Conservation (phyloP, 2,797 vertebrate species). For the Acanthis flammea region DNA sequence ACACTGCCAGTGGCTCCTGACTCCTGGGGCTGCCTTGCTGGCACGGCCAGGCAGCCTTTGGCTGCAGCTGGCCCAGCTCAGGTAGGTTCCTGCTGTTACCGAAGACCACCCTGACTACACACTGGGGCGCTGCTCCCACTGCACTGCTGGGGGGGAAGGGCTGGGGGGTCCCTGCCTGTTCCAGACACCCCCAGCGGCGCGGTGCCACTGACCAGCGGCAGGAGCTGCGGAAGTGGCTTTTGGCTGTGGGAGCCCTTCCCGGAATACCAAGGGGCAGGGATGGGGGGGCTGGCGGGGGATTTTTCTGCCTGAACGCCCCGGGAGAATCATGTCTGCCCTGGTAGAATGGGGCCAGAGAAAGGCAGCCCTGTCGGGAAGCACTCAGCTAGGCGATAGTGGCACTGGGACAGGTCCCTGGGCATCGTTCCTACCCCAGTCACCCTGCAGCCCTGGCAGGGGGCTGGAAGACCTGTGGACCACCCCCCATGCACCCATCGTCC, state of each 20-base stretch:
- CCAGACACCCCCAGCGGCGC: not conserved
- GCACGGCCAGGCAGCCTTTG: not conserved
- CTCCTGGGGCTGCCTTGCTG: conserved; percentile 1
- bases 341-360: conserved; percentile 8
- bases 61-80: not conserved
- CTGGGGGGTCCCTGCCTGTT: not conserved
- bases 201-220: not conserved
- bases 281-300: conserved; percentile 25
- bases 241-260: conserved; percentile 8
- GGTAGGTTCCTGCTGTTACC: not conserved
- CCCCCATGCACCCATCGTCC: accelerated
- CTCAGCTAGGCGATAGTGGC: not conserved
- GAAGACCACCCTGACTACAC: not conserved
- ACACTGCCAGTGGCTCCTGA: conserved; percentile 10
- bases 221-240: conserved; percentile 25
- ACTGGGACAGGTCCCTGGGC: not conserved
- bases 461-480: not conserved
- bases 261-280: conserved; percentile 50
- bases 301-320: conserved; percentile 52
- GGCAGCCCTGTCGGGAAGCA: not conserved
- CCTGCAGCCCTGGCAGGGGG: not conserved
- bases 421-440: not conserved
- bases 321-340: conserved; percentile 28
- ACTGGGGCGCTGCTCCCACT: not conserved
- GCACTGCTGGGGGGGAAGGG: not conserved